Conservation (phyloP, 2,888 invertebrate species). For the Dicyrtomina minuta region DNA sequence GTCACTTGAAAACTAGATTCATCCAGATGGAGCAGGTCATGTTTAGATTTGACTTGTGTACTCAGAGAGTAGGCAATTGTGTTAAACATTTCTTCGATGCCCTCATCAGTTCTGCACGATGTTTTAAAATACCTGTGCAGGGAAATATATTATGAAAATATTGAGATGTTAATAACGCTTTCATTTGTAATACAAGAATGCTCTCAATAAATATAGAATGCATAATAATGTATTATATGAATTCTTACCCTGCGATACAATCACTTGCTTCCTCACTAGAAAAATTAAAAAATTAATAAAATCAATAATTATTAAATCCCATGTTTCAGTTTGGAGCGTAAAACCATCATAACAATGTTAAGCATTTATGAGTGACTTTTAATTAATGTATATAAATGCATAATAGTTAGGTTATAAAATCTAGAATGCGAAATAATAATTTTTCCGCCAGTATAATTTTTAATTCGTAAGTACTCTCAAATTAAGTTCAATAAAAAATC, state of each 20-base stretch:
- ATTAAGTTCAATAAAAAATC: too few relatives aligned
- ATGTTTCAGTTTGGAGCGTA: too few relatives aligned
- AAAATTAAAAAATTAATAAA: not conserved
- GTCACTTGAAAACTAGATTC: constrained; percentile 35
- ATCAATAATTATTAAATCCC: too few relatives aligned
- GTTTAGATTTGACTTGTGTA: constrained; percentile 34
- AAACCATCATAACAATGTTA: too few relatives aligned
- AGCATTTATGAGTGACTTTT: too few relatives aligned
- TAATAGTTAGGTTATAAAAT: too few relatives aligned
- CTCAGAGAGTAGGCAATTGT: constrained; percentile 77
- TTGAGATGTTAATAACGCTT: not conserved
- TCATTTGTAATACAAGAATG: not conserved
- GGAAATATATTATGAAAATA: not conserved
- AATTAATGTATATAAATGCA: too few relatives aligned
- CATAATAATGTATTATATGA: not conserved
- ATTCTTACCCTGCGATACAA: constrained; percentile 21
- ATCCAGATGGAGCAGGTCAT: constrained; percentile 38
- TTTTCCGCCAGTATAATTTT: too few relatives aligned
- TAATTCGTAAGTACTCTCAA: too few relatives aligned
- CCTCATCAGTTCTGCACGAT: constrained; percentile 83
- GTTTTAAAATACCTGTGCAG: constrained; percentile 83
- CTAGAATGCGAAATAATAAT: too few relatives aligned
- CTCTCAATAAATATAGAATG: too few relatives aligned
- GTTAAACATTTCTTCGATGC: constrained; percentile 84
- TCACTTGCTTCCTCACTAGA: constrained; percentile 32